Evolutionary conservation across 2,113 vertebrate genomes (phyloP).

Genomic region (Xenus cinereus): DNA sequence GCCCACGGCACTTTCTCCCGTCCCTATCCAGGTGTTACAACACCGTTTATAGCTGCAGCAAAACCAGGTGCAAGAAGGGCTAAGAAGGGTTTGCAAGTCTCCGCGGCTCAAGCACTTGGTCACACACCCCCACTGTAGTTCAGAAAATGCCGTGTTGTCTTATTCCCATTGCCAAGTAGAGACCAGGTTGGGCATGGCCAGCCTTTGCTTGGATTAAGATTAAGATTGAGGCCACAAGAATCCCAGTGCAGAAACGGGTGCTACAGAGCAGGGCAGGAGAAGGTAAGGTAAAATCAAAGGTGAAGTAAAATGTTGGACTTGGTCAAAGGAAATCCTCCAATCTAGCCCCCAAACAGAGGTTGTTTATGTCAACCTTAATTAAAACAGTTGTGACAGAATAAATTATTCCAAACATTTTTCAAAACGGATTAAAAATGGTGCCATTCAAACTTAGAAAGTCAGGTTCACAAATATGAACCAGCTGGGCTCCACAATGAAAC

Average conservation of each 20-base stretch:
- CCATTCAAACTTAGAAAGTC: not conserved
- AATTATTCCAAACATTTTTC: not conserved
- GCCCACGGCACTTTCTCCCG: not conserved
- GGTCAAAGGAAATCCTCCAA: not conserved
- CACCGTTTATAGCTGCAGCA: not conserved
- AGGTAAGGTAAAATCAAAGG: not conserved
- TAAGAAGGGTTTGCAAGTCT: not conserved
- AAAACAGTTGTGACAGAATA: not conserved
- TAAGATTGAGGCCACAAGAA: not conserved
- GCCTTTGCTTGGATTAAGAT: not conserved
- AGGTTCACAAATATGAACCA: not conserved
- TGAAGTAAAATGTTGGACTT: not conserved
- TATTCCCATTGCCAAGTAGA: not conserved
- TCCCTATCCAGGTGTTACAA: not conserved
- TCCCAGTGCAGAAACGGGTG: not conserved
- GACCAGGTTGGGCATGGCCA: not conserved
- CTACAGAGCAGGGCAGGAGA: not conserved
- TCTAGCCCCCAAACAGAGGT: not conserved
- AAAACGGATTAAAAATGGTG: not conserved
- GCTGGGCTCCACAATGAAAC: not conserved
- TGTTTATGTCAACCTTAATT: not conserved
- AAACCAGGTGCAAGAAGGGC: not conserved
- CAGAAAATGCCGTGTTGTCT: not conserved
- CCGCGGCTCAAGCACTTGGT: not conserved
- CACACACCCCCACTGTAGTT: rapidly evolving